Evolutionary conservation across 2,113 vertebrate species (phyloP).

Genomic region (Campylorhamphus procurvoides): DNA sequence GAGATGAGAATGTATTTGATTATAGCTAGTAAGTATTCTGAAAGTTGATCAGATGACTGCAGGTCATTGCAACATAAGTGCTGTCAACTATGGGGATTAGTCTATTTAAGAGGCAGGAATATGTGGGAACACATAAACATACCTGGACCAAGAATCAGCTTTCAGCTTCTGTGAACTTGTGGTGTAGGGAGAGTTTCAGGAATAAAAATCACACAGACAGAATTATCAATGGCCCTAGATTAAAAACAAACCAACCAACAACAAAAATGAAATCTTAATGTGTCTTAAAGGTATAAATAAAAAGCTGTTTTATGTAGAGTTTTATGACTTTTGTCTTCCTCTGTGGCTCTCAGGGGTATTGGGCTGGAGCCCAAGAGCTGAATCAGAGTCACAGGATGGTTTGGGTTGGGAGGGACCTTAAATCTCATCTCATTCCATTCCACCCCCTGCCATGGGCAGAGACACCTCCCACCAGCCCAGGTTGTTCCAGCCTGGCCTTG

Average conservation of each 20-base stretch:
- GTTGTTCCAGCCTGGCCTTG: rapidly evolving
- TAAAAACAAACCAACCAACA: not conserved
- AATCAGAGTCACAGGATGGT: not conserved
- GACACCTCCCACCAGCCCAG: rapidly evolving
- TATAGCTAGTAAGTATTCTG: slow-evolving; percentile 76
- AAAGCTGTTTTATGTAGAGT: not conserved
- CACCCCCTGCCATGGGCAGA: rapidly evolving
- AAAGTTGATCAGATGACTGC: slow-evolving; percentile 79
- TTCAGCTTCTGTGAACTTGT: not conserved
- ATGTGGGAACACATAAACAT: slow-evolving; percentile 22
- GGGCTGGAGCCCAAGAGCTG: no score
- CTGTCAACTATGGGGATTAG: slow-evolving; percentile 71
- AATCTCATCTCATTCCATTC: rapidly evolving
- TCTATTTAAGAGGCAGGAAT: slow-evolving; percentile 44
- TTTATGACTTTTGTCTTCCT: not conserved
- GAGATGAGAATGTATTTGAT: slow-evolving; percentile 82
- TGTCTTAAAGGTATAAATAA: not conserved
- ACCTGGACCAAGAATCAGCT: slow-evolving; percentile 42
- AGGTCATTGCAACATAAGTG: slow-evolving; percentile 71
- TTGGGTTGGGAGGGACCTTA: not conserved
- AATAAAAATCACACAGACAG: not conserved
- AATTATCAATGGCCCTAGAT: not conserved
- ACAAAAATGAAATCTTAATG: no score
- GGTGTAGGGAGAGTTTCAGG: not conserved
- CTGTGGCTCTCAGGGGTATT: rapidly evolving